phyloP scores from a whole-genome alignment of 2,888 invertebrate genomes.

The Xestia c-nigrum region DNA sequence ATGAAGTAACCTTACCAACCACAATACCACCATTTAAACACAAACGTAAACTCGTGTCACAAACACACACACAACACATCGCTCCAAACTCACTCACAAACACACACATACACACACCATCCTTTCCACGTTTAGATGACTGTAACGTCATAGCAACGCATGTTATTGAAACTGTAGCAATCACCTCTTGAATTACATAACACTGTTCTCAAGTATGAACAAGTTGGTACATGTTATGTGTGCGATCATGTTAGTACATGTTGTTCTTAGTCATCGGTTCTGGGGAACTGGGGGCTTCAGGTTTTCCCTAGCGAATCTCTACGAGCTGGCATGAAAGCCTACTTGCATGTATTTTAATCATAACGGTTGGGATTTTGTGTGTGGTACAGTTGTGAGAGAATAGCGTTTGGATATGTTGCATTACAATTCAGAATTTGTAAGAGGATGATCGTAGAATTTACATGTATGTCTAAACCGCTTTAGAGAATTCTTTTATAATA shows the following conservation, averaged over 20 bases:
- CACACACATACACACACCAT: conserved; percentile 3
- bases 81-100: not conserved
- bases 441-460: not conserved
- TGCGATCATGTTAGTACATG: conserved; percentile 20
- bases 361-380: conserved; percentile 40
- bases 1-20: not conserved
- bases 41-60: conserved; percentile 19
- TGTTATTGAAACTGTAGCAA: conserved; percentile 44
- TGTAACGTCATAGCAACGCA: conserved; percentile 26
- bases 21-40: not conserved
- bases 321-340: conserved; percentile 58
- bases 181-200: conserved; percentile 36
- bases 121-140: conserved; percentile 46
- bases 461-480: not conserved
- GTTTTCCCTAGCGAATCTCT: conserved; percentile 72
- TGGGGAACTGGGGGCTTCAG: conserved; percentile 33
- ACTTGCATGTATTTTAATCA: conserved; percentile 54
- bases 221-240: conserved; percentile 17
- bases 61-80: not conserved
- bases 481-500: no score
- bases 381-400: conserved; percentile 37
- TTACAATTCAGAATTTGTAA: not conserved
- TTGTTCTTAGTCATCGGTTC: conserved; percentile 47
- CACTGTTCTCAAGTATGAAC: conserved; percentile 36
- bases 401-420: not conserved